A percentile compares a stretch with the other conserved stretches of the same genome.
Conservation (phyloP, 2,888 invertebrate species). For the Sminthurinus aureus region DNA sequence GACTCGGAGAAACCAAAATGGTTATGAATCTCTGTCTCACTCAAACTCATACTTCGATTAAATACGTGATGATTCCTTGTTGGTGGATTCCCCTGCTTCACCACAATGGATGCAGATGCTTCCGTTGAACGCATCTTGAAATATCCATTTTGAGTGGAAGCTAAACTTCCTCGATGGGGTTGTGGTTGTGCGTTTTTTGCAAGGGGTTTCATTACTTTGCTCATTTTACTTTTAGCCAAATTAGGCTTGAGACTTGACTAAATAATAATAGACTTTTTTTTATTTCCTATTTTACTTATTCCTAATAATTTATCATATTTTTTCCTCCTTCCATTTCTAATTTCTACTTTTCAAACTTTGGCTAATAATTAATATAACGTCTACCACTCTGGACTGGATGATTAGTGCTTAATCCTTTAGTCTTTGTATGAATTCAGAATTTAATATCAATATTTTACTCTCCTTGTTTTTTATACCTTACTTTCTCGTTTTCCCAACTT, state of each 20-base stretch:
- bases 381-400: too few species aligned
- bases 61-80: slow-evolving; percentile 11
- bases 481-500: too few species aligned
- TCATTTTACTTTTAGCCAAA: slow-evolving; percentile 24
- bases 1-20: slow-evolving; percentile 34
- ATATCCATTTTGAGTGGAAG: slow-evolving; percentile 21
- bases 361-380: too few species aligned
- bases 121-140: slow-evolving; percentile 20
- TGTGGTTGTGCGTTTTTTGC: neutral
- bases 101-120: neutral
- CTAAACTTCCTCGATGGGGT: neutral
- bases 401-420: too few species aligned
- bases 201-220: slow-evolving; percentile 38
- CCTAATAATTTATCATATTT: neutral
- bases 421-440: too few species aligned
- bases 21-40: slow-evolving; percentile 37
- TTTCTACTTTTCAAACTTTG: neutral
- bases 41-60: slow-evolving; percentile 31
- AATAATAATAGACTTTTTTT: too few species aligned
- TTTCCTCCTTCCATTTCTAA: neutral
- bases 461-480: too few species aligned
- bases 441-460: too few species aligned
- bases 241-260: neutral
- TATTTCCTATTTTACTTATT: too few species aligned
- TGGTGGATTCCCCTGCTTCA: too few species aligned